These are phyloP conservation scores for Ctenicera cuprea DNA, from an alignment of 2,888 invertebrate species.

Conservation along the genomic window DNA sequence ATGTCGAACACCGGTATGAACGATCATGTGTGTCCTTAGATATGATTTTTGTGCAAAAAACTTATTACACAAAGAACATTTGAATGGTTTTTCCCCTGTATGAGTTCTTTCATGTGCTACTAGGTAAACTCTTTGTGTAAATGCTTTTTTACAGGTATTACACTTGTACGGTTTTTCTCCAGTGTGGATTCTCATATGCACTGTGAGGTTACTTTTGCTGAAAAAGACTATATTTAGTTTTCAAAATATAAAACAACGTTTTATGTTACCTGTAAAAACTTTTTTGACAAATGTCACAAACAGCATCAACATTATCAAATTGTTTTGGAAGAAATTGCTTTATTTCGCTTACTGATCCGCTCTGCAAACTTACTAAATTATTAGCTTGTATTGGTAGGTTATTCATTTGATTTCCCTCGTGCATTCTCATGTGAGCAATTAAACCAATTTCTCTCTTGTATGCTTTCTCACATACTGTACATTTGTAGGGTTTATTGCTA, in stretches of 20 bases:
- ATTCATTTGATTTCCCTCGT: background rate
- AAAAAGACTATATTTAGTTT: too few relatives aligned
- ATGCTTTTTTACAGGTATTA: constrained; percentile 12
- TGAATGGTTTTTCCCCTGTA: constrained; percentile 32
- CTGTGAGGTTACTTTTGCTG: constrained; percentile 25
- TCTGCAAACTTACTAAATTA: too few relatives aligned
- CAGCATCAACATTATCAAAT: background rate
- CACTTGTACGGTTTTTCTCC: constrained; percentile 22
- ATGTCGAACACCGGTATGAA: constrained; percentile 1
- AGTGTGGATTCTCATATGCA: constrained; percentile 27
- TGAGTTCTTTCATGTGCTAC: constrained; percentile 19
- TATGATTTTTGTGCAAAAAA: constrained; percentile 5
- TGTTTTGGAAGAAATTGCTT: constrained; percentile 19
- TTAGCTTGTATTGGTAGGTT: background rate
- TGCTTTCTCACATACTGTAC: background rate
- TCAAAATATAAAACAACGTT: too few relatives aligned
- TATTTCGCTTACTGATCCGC: too few relatives aligned
- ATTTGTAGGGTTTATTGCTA: background rate
- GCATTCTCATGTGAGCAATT: constrained; percentile 6
- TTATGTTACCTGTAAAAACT: constrained; percentile 17
- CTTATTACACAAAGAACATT: constrained; percentile 18
- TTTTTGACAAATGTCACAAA: constrained; percentile 20
- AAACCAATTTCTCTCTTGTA: constrained; percentile 27
- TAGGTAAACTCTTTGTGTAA: background rate
- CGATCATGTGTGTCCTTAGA: constrained; percentile 8